Evolutionary conservation across 2,888 invertebrate genomes (phyloP), one percentile per base, ranked within the genome.

Genomic region (Anarsia innoxiella): DNA sequence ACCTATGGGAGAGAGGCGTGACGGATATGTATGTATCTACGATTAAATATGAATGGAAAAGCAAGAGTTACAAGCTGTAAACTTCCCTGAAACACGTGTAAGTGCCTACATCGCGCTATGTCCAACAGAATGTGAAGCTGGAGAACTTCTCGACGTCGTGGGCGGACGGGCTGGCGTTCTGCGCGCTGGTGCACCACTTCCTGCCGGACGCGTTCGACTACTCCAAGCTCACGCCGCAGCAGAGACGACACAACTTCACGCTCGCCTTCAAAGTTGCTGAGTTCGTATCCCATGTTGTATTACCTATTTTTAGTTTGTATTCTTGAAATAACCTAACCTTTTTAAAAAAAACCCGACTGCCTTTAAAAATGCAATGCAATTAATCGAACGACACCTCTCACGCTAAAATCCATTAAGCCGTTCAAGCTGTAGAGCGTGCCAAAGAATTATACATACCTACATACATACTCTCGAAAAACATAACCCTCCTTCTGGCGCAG

Each of bases 131-230:
- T 90, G 93, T 99, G 77, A 93, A 95, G 88, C 91, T 99, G 88
- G 95, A 94, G 74, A 99, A 99, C 89, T 99, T 99, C 89, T 98
- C 98, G 66, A 93, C 94, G 78, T 94, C 95, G 86, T 99, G 99
- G 99, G 94, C 94, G 86, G 95, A 98, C 87, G 99, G 99, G 69
- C 89, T 99, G 87, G 99, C 97, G 57, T 99, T 99, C 89, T 99
- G 98, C 87, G 99, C 99, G 65, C 90, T 99, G 62, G 91, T 99
- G 68, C 99, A 99, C 87, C 97, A 97, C 87, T 99, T 97, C 88
- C 91, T 93, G 82, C 98, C 98, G 48, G 93, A 97, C 73, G 93
- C 97, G 57, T 99, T 99, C 87, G 97, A 99, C 88, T 99, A 95
- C 88, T 87, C 90, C 66, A 86, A 90, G 77, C 90, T 99, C 66